phyloP scores from a whole-genome alignment of 2,888 invertebrate genomes.

The Biston betularia region DNA sequence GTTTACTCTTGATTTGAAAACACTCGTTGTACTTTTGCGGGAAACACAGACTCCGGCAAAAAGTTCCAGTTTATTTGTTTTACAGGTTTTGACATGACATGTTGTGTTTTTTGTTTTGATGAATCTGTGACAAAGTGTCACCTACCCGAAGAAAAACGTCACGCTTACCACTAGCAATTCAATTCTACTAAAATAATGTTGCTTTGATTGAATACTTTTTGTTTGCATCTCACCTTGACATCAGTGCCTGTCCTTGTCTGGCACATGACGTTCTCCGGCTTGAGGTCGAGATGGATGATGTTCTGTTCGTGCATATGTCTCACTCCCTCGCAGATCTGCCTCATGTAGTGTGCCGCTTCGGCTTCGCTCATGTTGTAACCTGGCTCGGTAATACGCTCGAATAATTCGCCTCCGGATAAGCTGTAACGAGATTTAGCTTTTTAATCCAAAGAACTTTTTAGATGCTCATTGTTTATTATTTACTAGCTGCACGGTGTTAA shows the following conservation, averaged over 20 bases:
- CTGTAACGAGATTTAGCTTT: slow-evolving; percentile 74
- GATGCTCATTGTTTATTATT: not conserved
- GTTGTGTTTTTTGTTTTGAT: too few relatives aligned
- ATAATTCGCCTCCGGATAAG: slow-evolving; percentile 99
- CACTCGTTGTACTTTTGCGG: too few relatives aligned
- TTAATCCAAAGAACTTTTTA: not conserved
- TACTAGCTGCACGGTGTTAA: too few relatives aligned
- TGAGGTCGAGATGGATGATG: slow-evolving; percentile 98
- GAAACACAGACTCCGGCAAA: too few relatives aligned
- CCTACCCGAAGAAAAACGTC: too few relatives aligned
- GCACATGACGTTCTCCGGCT: slow-evolving; percentile 99
- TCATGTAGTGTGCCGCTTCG: slow-evolving; percentile 99
- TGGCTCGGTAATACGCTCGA: slow-evolving; percentile 99
- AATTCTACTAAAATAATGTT: not conserved
- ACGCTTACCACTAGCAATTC: not conserved
- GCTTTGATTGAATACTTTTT: not conserved
- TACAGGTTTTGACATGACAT: too few relatives aligned
- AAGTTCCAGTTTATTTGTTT: too few relatives aligned
- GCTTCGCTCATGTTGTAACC: slow-evolving; percentile 99
- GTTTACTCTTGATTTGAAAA: too few relatives aligned
- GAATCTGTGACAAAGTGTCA: too few relatives aligned
- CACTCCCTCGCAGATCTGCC: slow-evolving; percentile 99
- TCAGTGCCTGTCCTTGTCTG: slow-evolving; percentile 97
- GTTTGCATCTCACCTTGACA: slow-evolving; percentile 88
- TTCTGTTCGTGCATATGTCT: slow-evolving; percentile 99